These are phyloP conservation scores for Actenoides lindsayi DNA, from an alignment of 2,113 vertebrate genomes.

Conservation along the genomic window DNA sequence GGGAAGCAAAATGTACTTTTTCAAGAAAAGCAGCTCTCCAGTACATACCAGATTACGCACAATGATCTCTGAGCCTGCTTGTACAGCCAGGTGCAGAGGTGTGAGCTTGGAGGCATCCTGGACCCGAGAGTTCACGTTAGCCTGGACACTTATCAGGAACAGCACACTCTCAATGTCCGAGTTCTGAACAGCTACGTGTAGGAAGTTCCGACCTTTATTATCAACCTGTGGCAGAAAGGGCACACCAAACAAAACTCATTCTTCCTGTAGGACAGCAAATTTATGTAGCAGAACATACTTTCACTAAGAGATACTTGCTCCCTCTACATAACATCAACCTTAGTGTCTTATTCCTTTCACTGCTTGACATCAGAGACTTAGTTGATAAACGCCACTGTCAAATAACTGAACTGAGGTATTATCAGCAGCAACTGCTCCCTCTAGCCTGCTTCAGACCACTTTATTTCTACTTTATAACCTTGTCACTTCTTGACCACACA, in stretches of 20 bases:
- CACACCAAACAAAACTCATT: accelerated
- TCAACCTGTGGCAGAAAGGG: constrained; percentile 82
- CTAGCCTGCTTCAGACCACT: neutral
- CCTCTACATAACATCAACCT: neutral
- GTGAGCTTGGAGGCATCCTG: constrained; percentile 96
- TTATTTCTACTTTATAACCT: neutral
- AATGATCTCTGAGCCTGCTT: constrained; percentile 97
- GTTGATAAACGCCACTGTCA: neutral
- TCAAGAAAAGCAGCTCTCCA: accelerated
- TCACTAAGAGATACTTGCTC: neutral
- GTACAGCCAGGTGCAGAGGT: constrained; percentile 94
- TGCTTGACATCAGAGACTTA: neutral
- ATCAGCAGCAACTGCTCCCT: neutral
- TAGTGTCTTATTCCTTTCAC: neutral
- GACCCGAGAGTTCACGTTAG: constrained; percentile 95
- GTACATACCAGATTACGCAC: constrained; percentile 92
- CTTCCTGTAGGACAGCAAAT: neutral
- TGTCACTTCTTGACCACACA: neutral
- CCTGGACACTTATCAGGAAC: constrained; percentile 97
- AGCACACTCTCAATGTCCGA: constrained; percentile 97
- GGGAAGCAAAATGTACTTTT: accelerated
- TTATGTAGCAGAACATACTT: neutral
- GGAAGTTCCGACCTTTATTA: constrained; percentile 97
- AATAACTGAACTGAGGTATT: neutral
- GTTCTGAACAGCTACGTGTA: constrained; percentile 94